Percentiles rank a stretch among this genome's conserved stretches.
phyloP scores from a whole-genome alignment of 1,140 invertebrate genomes.

The Lepidurus arcticus region DNA sequence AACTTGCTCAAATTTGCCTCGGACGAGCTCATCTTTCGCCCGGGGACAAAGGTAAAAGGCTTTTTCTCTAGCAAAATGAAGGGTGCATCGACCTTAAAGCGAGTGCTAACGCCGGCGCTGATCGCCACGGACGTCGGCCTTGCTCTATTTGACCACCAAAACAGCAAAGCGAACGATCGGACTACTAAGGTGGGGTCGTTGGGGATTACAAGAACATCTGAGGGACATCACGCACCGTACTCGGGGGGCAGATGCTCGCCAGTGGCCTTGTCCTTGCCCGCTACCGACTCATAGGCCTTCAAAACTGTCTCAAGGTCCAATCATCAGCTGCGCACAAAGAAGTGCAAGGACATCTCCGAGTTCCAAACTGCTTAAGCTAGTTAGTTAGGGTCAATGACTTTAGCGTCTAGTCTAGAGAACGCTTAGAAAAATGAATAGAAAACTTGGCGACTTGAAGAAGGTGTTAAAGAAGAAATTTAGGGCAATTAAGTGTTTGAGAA shows the following conservation, averaged over 20 bases:
- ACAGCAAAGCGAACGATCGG: not conserved
- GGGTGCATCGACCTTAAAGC: not conserved
- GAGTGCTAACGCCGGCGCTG: not conserved
- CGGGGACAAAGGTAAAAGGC: not conserved
- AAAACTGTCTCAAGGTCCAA: not conserved
- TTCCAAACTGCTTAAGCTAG: not conserved
- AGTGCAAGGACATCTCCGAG: not conserved
- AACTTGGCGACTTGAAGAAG: not conserved
- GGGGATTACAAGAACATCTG: not conserved
- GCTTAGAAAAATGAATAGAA: too few relatives aligned
- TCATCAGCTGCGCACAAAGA: not conserved
- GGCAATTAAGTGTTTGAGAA: not conserved
- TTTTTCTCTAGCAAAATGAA: not conserved
- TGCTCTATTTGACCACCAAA: not conserved
- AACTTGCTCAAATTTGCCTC: not conserved
- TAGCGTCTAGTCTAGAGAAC: too few relatives aligned
- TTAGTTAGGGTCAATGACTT: too few relatives aligned
- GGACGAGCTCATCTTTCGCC: slow-evolving; percentile 20
- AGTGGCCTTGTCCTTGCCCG: not conserved
- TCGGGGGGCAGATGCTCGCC: not conserved
- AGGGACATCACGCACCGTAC: not conserved
- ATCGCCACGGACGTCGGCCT: not conserved
- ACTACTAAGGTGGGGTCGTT: not conserved
- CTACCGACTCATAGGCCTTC: not conserved
- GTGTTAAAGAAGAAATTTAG: not conserved